A percentile compares a stretch with the other conserved stretches of the same genome.
Conservation (phyloP, 2,797 vertebrate species). For the Orientallactaga sibirica region DNA sequence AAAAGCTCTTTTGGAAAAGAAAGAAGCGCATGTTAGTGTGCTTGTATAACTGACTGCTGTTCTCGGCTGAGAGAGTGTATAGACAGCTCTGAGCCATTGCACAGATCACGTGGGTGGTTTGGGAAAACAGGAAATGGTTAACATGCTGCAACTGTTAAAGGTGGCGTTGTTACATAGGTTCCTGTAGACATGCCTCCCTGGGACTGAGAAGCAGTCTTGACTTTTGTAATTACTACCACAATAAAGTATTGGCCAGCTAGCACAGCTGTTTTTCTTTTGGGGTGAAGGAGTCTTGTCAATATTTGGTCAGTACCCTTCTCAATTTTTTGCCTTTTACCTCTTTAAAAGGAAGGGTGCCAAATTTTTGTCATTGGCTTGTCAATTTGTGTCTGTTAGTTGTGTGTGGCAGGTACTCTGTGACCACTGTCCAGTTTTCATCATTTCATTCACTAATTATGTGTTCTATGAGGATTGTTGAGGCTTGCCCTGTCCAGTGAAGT, state of each 20-base stretch:
- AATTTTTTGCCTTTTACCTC: slow-evolving; percentile 41
- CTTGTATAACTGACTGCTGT: slow-evolving; percentile 1
- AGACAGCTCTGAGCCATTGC: slow-evolving; percentile 6
- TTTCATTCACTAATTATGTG: slow-evolving; percentile 23
- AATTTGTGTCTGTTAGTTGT: not conserved
- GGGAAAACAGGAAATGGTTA: slow-evolving; percentile 40
- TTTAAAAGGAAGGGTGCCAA: slow-evolving; percentile 13
- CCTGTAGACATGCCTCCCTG: not conserved
- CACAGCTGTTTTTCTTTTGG: slow-evolving; percentile 13
- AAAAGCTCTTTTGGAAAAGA: slow-evolving; percentile 6
- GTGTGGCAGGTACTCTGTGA: not conserved
- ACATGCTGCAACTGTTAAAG: slow-evolving; percentile 12
- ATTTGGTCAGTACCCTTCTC: slow-evolving; percentile 4
- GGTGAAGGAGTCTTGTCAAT: not conserved
- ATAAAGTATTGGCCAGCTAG: not conserved
- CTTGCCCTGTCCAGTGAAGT: not conserved
- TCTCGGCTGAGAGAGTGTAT: slow-evolving; percentile 25
- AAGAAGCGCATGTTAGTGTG: not conserved
- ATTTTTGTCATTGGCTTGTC: slow-evolving; percentile 36
- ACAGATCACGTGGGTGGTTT: slow-evolving; percentile 22
- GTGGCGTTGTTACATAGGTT: not conserved
- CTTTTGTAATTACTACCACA: slow-evolving; percentile 3
- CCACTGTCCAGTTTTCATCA: slow-evolving; percentile 27
- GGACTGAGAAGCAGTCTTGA: not conserved
- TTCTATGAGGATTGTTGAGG: not conserved